Percentiles rank a stretch among this genome's conserved stretches.
These are phyloP conservation scores for Eretmochelys imbricata DNA, from an alignment of 2,113 vertebrate species.

Conservation along the genomic window DNA sequence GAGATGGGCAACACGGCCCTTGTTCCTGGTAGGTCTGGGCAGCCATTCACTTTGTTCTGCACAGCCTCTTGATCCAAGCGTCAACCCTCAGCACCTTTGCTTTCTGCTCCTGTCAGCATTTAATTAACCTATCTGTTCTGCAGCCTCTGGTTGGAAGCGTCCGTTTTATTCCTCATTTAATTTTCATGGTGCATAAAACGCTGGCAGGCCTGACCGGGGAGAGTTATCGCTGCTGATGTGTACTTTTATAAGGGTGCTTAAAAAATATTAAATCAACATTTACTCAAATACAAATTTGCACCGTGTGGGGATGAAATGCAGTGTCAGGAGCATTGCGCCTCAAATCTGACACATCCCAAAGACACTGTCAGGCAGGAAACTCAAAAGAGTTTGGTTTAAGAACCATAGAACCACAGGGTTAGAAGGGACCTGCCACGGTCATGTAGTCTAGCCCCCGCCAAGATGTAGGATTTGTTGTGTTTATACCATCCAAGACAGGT, in stretches of 20 bases:
- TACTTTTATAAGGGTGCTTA: conserved; percentile 68
- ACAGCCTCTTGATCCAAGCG: conserved; percentile 19
- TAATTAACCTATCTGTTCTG: conserved; percentile 56
- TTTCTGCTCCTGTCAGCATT: conserved; percentile 30
- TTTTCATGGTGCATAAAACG: conserved; percentile 73
- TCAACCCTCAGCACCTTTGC: background rate
- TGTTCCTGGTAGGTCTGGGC: background rate
- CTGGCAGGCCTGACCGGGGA: conserved; percentile 61
- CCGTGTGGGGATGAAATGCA: conserved; percentile 47
- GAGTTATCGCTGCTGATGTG: conserved; percentile 56
- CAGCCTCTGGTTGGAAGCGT: conserved; percentile 47
- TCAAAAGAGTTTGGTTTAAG: background rate
- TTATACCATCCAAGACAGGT: too few relatives aligned
- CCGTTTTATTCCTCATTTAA: conserved; percentile 71
- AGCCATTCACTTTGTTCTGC: background rate
- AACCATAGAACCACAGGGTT: too few relatives aligned
- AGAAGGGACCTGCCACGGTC: too few relatives aligned
- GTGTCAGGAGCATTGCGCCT: conserved; percentile 17
- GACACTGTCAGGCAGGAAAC: background rate
- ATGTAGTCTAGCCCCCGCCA: too few relatives aligned
- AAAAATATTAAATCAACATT: conserved; percentile 66
- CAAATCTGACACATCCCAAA: conserved; percentile 59
- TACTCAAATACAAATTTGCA: conserved; percentile 47
- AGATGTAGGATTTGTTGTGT: too few relatives aligned
- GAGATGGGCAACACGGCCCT: background rate